phyloP scores from a whole-genome alignment of 2,888 invertebrate species.

The Osedax fenrisi region DNA sequence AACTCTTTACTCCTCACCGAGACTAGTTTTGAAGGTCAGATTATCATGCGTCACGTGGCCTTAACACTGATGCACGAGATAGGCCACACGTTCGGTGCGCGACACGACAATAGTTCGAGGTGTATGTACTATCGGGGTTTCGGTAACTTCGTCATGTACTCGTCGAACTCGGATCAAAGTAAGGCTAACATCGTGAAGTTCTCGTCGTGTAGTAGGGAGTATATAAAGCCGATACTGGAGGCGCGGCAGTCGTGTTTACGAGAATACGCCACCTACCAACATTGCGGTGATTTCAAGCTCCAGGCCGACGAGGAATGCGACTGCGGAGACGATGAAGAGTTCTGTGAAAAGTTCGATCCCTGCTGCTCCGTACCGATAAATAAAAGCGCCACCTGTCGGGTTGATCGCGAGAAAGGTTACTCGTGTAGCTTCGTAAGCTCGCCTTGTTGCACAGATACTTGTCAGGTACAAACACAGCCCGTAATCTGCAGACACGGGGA shows the following conservation, averaged over 20 bases:
- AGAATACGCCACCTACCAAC: not conserved
- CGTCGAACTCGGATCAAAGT: too few relatives aligned
- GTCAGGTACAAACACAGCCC: not conserved
- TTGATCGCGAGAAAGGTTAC: not conserved
- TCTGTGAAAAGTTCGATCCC: not conserved
- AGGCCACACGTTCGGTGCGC: not conserved
- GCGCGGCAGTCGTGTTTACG: not conserved
- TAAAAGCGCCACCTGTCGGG: not conserved
- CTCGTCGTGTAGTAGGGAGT: not conserved
- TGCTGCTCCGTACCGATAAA: not conserved
- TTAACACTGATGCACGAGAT: constrained; percentile 4
- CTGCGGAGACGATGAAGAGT: not conserved
- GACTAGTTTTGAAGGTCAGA: not conserved
- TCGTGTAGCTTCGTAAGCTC: not conserved
- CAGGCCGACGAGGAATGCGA: not conserved
- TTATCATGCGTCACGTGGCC: not conserved
- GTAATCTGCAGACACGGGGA: not conserved
- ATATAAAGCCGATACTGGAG: not conserved
- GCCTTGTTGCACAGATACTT: not conserved
- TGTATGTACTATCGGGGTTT: not conserved
- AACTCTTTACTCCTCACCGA: not conserved
- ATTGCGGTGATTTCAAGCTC: not conserved
- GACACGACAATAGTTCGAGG: not conserved
- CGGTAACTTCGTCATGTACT: constrained; percentile 1
- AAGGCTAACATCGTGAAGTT: not conserved